phyloP scores from a whole-genome alignment of 2,797 vertebrate genomes.

The Tokudaia tokunoshimensis region DNA sequence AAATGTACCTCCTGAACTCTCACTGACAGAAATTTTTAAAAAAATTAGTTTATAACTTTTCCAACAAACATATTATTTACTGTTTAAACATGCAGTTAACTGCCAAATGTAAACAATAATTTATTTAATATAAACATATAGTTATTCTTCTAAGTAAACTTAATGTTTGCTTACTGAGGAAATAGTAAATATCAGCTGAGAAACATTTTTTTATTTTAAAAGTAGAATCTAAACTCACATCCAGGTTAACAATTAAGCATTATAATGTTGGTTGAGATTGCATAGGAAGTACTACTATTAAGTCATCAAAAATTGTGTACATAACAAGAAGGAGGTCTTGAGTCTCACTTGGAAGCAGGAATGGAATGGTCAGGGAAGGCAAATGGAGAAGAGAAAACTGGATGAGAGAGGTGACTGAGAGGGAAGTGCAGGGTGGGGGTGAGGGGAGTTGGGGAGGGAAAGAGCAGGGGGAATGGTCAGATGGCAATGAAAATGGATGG shows the following conservation, averaged over 20 bases:
- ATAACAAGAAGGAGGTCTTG: background rate
- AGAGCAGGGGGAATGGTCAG: background rate
- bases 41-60: constrained; percentile 63
- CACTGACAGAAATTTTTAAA: constrained; percentile 48
- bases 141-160: constrained; percentile 1
- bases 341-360: background rate
- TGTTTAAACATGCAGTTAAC: constrained; percentile 55
- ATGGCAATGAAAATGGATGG: background rate
- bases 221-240: constrained; percentile 33
- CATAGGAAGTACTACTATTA: background rate
- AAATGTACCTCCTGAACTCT: constrained; percentile 62
- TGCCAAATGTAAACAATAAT: constrained; percentile 57
- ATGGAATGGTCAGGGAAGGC: background rate
- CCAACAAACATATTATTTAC: constrained; percentile 56
- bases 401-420: background rate
- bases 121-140: constrained; percentile 32
- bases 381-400: background rate
- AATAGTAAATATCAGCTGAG: constrained; percentile 23
- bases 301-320: background rate
- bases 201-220: constrained; percentile 30
- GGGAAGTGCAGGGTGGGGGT: background rate
- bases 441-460: too few species aligned
- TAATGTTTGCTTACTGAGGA: constrained; percentile 41
- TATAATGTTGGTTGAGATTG: background rate
- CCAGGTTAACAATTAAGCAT: background rate